Evolutionary conservation across 2,113 vertebrate genomes (phyloP).

Genomic region (Hemibagrus wyckioides): DNA sequence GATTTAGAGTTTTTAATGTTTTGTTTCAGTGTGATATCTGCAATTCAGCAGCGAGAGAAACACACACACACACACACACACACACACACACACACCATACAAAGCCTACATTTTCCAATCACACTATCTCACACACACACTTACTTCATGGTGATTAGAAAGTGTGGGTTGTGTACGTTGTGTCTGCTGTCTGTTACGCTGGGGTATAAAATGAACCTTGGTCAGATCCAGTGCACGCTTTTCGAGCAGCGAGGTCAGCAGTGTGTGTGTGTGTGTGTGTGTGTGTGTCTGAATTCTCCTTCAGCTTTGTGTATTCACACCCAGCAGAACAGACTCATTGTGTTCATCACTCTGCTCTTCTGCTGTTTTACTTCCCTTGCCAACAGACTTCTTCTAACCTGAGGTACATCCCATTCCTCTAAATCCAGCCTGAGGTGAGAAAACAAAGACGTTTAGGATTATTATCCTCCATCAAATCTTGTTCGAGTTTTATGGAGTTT

Average conservation of each 20-base stretch:
- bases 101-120: no score
- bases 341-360: not conserved
- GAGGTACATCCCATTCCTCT: not conserved
- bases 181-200: not conserved
- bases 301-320: not conserved
- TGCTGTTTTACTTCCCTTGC: not conserved
- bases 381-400: not conserved
- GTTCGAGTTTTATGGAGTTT: not conserved
- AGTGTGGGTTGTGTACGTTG: no score
- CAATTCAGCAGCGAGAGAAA: no score
- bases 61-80: no score
- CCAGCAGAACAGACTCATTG: not conserved
- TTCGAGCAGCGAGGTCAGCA: not conserved
- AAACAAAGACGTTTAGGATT: not conserved
- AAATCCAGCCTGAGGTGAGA: not conserved
- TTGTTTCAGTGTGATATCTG: no score
- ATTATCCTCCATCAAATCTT: not conserved
- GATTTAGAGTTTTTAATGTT: no score
- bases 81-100: no score
- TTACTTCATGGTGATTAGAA: no score
- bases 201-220: not conserved
- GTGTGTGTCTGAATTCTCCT: not conserved
- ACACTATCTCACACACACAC: no score
- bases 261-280: not conserved
- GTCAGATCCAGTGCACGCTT: not conserved